Percentiles rank a stretch among this genome's conserved stretches.
Conservation (phyloP, 1,140 invertebrate genomes). For the Zophobas morio region DNA sequence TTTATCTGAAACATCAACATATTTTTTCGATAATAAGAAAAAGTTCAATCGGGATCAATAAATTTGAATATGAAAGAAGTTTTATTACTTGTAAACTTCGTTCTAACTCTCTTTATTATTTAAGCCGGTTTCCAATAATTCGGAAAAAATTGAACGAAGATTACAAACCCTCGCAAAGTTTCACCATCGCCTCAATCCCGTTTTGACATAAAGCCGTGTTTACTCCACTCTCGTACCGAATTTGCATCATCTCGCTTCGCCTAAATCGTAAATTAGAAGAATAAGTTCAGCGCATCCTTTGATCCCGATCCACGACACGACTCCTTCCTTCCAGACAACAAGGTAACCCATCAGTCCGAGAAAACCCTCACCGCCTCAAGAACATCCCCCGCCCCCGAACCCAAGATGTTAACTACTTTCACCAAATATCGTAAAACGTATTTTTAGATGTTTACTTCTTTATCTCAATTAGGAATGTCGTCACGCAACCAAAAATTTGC, state of each 20-base stretch:
- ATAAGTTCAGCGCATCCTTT: too few relatives aligned
- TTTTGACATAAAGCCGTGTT: too few relatives aligned
- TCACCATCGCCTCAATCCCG: too few relatives aligned
- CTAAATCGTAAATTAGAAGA: too few relatives aligned
- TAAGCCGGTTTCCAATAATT: constrained; percentile 34
- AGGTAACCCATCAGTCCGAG: too few relatives aligned
- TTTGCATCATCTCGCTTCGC: too few relatives aligned
- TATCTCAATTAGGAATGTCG: constrained; percentile 46
- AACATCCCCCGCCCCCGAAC: background rate
- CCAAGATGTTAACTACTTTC: constrained; percentile 48
- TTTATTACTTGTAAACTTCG: constrained; percentile 38
- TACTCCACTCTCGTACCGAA: too few relatives aligned
- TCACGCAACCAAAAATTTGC: constrained; percentile 48
- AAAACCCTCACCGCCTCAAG: too few relatives aligned
- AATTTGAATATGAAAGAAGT: constrained; percentile 40
- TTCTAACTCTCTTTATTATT: constrained; percentile 35
- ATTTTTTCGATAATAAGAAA: constrained; percentile 26
- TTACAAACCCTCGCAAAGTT: constrained; percentile 11
- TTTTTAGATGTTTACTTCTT: constrained; percentile 48
- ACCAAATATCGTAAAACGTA: constrained; percentile 48
- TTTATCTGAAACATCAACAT: constrained; percentile 33
- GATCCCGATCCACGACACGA: too few relatives aligned
- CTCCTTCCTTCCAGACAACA: too few relatives aligned
- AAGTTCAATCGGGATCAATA: constrained; percentile 24
- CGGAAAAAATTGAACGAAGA: constrained; percentile 24